Evolutionary conservation across 2,113 vertebrate genomes (phyloP), one percentile per base, ranked within the genome.

Genomic region (Leptodactylus fuscus): DNA sequence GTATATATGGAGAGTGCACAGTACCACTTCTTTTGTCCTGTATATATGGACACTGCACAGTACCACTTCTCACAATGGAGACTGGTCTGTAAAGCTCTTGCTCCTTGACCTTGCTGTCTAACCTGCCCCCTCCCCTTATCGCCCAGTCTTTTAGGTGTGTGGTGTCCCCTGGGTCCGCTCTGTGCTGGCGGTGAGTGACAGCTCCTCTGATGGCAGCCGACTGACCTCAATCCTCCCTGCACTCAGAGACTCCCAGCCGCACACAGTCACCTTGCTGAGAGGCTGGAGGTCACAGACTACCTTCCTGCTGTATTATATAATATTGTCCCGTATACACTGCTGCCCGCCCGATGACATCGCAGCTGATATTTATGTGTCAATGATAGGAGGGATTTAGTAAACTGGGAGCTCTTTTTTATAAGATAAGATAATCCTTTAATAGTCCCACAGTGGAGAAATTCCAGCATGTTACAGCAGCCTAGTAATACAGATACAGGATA

Each of bases 131-230:
- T 9, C 16, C 11, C 51, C 51, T 53, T 20, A 20, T 20, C 6
- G 27, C 6, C 12, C 62, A 67, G 29, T 27, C 13, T 6, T 34
- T 5, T 3, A 16, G 32, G 32, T 20, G n/a, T 24, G n/a, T 3
- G 7, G 1, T 7, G 22, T 65, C 60, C 60, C 60, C 60, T 65
- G 60, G 27, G 60, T 15, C 4, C n/a, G 24, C 5, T 13, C 53
- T 58, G 22, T 7, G n/a, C 24, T 24, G 58, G 0, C 1, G 1
- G 29, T 74, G 81, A 83, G 48, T 55, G 81, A 38, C 81, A 75
- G 49, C 38, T 83, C 49, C 69, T 29, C 6, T 83, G 81, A 83
- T 83, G 38, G 51, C 58, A 24, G 27, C 36, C 46, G 81, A 60
- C 48, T 73, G 49, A 51, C 51, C 70, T 75, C 36, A 74, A 60